phyloP scores from a whole-genome alignment of 2,797 vertebrate species.

The Margarornis squamiger region DNA sequence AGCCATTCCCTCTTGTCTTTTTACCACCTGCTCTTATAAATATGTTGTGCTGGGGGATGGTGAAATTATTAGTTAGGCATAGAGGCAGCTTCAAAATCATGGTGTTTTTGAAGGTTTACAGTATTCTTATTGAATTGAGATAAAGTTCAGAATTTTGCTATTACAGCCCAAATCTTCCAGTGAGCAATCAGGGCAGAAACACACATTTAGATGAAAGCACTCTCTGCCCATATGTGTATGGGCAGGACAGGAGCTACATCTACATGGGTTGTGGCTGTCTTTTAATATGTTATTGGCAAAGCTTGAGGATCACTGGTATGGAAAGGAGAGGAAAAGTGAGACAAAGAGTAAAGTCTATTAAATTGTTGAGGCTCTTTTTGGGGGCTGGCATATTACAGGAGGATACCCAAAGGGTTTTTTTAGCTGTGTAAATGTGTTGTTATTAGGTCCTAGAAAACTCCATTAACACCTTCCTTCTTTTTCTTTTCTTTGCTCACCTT shows the following conservation, averaged over 20 bases:
- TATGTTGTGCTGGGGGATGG: not conserved
- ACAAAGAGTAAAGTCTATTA: not conserved
- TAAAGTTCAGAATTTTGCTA: not conserved
- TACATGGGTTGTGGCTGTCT: not conserved
- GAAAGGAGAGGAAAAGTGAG: not conserved
- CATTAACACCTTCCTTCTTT: not conserved
- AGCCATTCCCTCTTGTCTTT: not conserved
- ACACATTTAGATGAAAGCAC: not conserved
- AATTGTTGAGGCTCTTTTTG: not conserved
- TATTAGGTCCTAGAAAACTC: not conserved
- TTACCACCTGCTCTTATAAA: not conserved
- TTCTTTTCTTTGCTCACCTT: not conserved
- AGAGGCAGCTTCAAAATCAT: not conserved
- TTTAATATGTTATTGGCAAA: not conserved
- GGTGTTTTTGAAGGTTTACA: not conserved
- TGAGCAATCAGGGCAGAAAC: not conserved
- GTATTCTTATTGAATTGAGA: not conserved
- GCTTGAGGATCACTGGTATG: not conserved
- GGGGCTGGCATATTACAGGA: accelerated
- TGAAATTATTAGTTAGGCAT: not conserved
- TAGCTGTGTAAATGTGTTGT: accelerated
- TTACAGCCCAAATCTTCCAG: not conserved
- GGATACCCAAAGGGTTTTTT: not conserved
- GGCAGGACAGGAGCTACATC: not conserved
- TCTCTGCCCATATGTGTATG: accelerated